Percentiles rank a stretch among this genome's conserved stretches.
Evolutionary conservation across 2,888 invertebrate genomes (phyloP).

Genomic region (Lysandra bellargus): DNA sequence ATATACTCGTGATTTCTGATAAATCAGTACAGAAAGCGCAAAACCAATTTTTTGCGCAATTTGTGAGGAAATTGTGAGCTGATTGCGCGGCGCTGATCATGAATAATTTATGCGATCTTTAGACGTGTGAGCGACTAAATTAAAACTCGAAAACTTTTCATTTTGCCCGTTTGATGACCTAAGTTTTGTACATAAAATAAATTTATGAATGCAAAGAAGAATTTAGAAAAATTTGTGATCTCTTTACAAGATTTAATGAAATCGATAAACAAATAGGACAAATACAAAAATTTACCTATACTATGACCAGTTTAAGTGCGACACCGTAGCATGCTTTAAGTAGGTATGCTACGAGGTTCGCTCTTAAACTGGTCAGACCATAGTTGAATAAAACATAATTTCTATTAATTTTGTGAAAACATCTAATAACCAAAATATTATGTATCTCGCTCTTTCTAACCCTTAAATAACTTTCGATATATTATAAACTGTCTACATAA

Average conservation of each 20-base stretch:
- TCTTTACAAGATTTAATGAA: too few relatives aligned
- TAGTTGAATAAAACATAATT: too few relatives aligned
- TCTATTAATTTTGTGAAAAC: too few relatives aligned
- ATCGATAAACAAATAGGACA: too few relatives aligned
- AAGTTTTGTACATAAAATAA: not conserved
- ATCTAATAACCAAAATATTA: not conserved
- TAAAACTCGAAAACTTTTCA: not conserved
- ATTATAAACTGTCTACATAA: not conserved
- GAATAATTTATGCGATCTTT: conserved; percentile 29
- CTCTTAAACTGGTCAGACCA: too few relatives aligned
- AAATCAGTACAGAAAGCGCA: not conserved
- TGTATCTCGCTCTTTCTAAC: not conserved
- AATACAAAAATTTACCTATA: too few relatives aligned
- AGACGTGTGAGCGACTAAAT: conserved; percentile 10
- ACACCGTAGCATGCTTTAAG: too few relatives aligned
- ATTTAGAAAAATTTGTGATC: too few relatives aligned
- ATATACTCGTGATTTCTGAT: not conserved
- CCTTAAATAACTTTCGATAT: not conserved
- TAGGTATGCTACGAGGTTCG: too few relatives aligned
- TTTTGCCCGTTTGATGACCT: not conserved
- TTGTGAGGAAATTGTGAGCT: conserved; percentile 14
- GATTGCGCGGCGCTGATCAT: conserved; percentile 24
- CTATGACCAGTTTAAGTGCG: too few relatives aligned
- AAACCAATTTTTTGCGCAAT: conserved; percentile 3
- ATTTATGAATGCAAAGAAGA: too few relatives aligned